Base-by-base conservation (phyloP, 2,888 invertebrate species). In the Uropetala carovei region DNA sequence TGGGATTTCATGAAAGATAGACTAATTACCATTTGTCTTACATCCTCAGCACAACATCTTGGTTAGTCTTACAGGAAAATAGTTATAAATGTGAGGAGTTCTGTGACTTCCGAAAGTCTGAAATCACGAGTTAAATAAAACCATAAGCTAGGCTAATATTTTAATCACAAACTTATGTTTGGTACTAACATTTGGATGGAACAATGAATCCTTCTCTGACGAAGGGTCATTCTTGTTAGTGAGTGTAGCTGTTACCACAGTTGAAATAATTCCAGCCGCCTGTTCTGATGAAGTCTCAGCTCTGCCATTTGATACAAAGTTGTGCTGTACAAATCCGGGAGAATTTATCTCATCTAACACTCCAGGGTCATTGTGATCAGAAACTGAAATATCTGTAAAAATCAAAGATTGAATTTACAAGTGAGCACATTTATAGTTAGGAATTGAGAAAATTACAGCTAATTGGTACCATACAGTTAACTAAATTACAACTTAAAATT, bases 121-220 rank as follows among this genome's bases (percentile, higher is more conserved):
- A 43, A 43, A 43, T 5, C 43, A 43, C 5, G 5, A 3, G 43
- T 43, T 3, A 43, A 43, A 43, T 43, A 43, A 43, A 43, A 43
- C 43, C 43, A 43, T 43, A 43, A 43, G 5, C 43, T n/a, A n/a
- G 43, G 43, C 1, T n/a, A 68, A 68, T n/a, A 18, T 68, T 68
- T 68, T 64, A 14, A 64, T 64, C 16, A 14, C 16, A 43, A 43
- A 43, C 43, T 43, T 43, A 43, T 30, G n/a, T 14, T n/a, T 81
- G 18, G 8, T 83, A 92, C 92, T 83, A 18, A 92, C 92, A 92
- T 84, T 92, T 64, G 92, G 92, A 82, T 92, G 92, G 75, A 92
- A 83, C 8, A 92, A 82, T 30, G 82, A 83, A 59, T 81, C 82
- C 83, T 92, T 92, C 14, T 82, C 84, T 18, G 84, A 22, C n/a